Conservation (phyloP, 1,140 invertebrate species). For the Pinna nobilis region DNA sequence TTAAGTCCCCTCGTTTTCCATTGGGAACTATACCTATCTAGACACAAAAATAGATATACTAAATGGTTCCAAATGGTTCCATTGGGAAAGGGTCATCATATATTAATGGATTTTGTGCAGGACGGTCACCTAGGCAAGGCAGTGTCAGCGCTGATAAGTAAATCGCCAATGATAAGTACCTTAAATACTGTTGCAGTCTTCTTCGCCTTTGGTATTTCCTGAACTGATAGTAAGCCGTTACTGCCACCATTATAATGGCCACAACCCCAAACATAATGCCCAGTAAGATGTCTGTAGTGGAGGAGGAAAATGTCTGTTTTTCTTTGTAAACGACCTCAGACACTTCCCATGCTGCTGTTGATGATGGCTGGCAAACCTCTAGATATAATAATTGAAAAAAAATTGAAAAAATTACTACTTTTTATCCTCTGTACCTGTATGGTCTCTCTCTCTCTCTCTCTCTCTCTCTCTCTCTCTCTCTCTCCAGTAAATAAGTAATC, state of each 20-base stretch:
- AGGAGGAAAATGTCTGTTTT: slow-evolving; percentile 19
- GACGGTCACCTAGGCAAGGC: neutral
- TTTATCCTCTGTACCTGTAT: too few relatives aligned
- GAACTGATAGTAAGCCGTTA: slow-evolving; percentile 28
- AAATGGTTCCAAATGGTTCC: neutral
- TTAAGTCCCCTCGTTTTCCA: too few relatives aligned
- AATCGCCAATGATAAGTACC: slow-evolving; percentile 3
- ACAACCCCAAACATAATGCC: slow-evolving; percentile 31
- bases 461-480: too few relatives aligned
- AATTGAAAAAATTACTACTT: too few relatives aligned
- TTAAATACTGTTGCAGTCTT: slow-evolving; percentile 33
- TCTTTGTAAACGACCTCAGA: slow-evolving; percentile 26
- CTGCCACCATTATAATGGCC: slow-evolving; percentile 21
- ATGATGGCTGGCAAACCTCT: too few relatives aligned
- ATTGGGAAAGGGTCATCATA: neutral
- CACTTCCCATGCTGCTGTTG: too few relatives aligned
- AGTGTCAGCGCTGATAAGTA: neutral
- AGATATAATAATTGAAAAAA: too few relatives aligned
- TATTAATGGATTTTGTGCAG: neutral
- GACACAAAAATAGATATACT: neutral
- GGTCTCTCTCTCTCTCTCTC: too few relatives aligned
- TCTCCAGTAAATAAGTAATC: too few relatives aligned
- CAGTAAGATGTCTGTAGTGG: slow-evolving; percentile 28
- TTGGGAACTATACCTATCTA: too few relatives aligned
- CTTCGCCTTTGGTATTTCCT: slow-evolving; percentile 18